These are phyloP conservation scores for Homarus americanus DNA, from an alignment of 1,140 invertebrate species.

Conservation along the genomic window DNA sequence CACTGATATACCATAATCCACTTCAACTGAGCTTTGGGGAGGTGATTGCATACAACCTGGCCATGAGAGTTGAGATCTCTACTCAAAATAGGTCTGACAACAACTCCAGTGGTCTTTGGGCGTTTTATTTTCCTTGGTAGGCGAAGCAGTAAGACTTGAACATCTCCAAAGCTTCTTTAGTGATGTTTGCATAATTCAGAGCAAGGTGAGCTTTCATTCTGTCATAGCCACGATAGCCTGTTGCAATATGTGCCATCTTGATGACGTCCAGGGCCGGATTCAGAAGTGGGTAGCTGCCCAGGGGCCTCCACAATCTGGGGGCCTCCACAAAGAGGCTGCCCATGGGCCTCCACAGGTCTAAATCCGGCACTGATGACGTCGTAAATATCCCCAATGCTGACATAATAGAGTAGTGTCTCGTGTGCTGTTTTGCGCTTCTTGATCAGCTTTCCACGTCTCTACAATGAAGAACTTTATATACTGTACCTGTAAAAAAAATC, in stretches of 20 bases:
- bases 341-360: too few relatives aligned
- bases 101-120: conserved; percentile 35
- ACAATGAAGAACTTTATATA: conserved; percentile 47
- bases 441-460: conserved; percentile 27
- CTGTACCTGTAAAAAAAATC: too few relatives aligned
- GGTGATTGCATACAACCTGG: too few relatives aligned
- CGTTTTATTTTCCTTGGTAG: conserved; percentile 37
- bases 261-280: too few relatives aligned
- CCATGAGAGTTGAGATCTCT: conserved; percentile 48
- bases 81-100: conserved; percentile 34
- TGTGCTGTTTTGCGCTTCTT: conserved; percentile 2
- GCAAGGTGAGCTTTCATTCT: conserved; percentile 17
- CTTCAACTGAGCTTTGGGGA: too few relatives aligned
- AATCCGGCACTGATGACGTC: too few relatives aligned
- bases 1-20: too few relatives aligned
- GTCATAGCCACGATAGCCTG: conserved; percentile 44
- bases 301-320: too few relatives aligned
- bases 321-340: too few relatives aligned
- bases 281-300: too few relatives aligned
- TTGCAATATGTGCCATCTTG: conserved; percentile 52
- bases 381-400: conserved; percentile 23
- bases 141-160: conserved; percentile 33
- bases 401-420: conserved; percentile 6
- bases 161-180: conserved; percentile 29
- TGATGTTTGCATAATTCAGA: conserved; percentile 49